Evolutionary conservation across 2,113 vertebrate genomes (phyloP).

Genomic region (Pristiophorus japonicus): DNA sequence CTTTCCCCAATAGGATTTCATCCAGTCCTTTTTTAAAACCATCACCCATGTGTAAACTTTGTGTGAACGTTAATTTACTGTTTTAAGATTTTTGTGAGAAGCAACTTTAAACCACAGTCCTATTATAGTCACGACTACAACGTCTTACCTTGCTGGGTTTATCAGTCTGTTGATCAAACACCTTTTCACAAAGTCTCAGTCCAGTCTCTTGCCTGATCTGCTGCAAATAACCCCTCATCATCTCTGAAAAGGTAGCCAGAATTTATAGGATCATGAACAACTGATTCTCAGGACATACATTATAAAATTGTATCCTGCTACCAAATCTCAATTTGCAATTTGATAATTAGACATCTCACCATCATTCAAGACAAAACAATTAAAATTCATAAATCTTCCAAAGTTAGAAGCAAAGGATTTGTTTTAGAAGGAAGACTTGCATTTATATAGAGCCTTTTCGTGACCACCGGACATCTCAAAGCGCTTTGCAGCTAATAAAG

Average conservation of each 20-base stretch:
- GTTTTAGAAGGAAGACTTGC: too few species aligned
- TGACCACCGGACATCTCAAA: too few species aligned
- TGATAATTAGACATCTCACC: neutral
- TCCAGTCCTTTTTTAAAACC: neutral
- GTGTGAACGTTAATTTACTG: neutral
- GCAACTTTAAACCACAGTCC: neutral
- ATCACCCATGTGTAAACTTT: neutral
- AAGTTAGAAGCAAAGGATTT: neutral
- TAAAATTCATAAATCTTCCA: neutral
- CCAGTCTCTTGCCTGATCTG: slow-evolving; percentile 94
- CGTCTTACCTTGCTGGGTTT: slow-evolving; percentile 90
- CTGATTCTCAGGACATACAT: neutral
- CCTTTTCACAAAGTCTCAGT: slow-evolving; percentile 87
- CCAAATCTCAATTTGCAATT: neutral
- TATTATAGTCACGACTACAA: neutral
- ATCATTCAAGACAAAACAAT: neutral
- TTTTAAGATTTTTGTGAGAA: neutral
- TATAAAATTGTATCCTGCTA: neutral
- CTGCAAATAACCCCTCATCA: slow-evolving; percentile 92
- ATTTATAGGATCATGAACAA: neutral
- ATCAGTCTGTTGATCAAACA: slow-evolving; percentile 93
- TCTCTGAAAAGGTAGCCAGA: slow-evolving; percentile 57
- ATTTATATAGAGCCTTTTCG: too few species aligned
- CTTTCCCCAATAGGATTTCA: neutral
- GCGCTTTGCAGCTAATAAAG: too few species aligned